phyloP scores from a whole-genome alignment of 2,888 invertebrate genomes.

The Hirtodrosophila cameraria region DNA sequence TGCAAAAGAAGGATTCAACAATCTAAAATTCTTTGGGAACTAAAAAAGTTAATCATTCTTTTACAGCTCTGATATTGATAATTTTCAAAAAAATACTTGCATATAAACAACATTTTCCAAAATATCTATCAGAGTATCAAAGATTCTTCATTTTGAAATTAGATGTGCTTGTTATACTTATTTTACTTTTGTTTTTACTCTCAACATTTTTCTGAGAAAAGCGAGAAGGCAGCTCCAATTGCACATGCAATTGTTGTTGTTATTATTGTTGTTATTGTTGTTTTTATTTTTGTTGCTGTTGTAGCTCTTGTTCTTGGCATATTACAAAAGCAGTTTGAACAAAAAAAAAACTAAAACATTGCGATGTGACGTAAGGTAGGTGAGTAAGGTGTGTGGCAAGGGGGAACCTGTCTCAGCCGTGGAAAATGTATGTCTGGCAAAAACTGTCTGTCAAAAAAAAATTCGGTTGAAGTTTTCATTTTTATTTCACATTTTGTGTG shows the following conservation, averaged over 20 bases:
- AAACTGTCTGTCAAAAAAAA: constrained; percentile 26
- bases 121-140: neutral
- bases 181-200: constrained; percentile 1
- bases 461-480: constrained; percentile 16
- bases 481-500: constrained; percentile 2
- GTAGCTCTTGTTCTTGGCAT: constrained; percentile 15
- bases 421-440: constrained; percentile 29
- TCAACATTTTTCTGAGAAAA: constrained; percentile 4
- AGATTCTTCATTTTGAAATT: neutral
- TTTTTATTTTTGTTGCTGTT: neutral
- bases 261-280: neutral
- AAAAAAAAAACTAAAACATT: constrained; percentile 4
- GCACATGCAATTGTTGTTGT: constrained; percentile 13
- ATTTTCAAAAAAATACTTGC: too few relatives aligned
- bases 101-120: neutral
- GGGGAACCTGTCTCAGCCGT: neutral
- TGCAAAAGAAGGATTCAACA: too few relatives aligned
- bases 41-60: too few relatives aligned
- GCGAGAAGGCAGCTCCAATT: constrained; percentile 29
- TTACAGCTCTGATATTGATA: too few relatives aligned
- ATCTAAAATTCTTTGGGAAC: too few relatives aligned
- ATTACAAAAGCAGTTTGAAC: constrained; percentile 12
- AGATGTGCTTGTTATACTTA: neutral
- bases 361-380: constrained; percentile 9
- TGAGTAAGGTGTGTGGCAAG: too few relatives aligned